Evolutionary conservation across 2,888 invertebrate genomes (phyloP).

Genomic region (Metacarcinus magister): DNA sequence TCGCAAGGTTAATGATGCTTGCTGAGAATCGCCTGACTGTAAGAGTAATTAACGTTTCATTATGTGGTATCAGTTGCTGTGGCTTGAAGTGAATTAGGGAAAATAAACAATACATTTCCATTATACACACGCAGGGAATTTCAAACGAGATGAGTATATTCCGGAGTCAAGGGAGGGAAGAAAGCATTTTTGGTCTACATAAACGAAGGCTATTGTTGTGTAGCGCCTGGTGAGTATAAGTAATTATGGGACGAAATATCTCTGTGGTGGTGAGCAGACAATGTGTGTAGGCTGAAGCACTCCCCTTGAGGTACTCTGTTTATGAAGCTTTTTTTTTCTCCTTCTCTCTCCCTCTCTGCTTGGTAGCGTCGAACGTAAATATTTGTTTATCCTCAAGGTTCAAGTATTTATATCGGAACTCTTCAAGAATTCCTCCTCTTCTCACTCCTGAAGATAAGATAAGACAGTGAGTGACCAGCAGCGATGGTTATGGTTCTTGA

Average conservation of each 20-base stretch:
- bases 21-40: not conserved
- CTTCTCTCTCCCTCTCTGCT: not conserved
- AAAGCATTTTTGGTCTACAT: not conserved
- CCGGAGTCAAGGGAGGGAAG: not conserved
- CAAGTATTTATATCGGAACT: not conserved
- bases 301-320: not conserved
- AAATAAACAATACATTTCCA: not conserved
- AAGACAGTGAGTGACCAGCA: not conserved
- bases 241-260: not conserved
- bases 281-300: not conserved
- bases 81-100: not conserved
- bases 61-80: not conserved
- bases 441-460: not conserved
- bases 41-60: not conserved
- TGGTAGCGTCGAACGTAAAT: not conserved
- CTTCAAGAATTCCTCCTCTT: not conserved
- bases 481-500: not conserved
- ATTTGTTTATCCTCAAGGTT: not conserved
- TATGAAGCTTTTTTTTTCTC: not conserved
- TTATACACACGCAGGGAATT: not conserved
- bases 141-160: not conserved
- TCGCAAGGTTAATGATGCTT: not conserved
- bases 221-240: not conserved
- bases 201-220: slow-evolving; percentile 1
- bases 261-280: not conserved